Evolutionary conservation across 2,888 invertebrate species (phyloP).

Genomic region (Carcina quercana): DNA sequence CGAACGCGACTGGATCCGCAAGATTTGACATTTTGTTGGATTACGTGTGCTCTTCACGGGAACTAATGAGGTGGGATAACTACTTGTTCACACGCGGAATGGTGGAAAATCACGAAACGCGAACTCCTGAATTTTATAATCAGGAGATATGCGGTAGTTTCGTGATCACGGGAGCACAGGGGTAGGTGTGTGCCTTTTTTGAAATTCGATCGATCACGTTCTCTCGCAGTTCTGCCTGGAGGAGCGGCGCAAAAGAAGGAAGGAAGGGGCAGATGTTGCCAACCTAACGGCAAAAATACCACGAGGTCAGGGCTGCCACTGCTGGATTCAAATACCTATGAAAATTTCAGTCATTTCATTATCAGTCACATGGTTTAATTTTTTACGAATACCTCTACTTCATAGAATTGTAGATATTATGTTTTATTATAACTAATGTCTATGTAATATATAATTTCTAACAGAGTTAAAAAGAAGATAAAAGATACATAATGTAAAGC

Average conservation of each 20-base stretch:
- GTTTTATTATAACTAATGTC: no score
- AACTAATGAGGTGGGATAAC: slow-evolving; percentile 36
- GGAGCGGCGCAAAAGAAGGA: slow-evolving; percentile 72
- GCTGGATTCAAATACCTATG: no score
- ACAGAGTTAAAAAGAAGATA: no score
- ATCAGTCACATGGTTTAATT: no score
- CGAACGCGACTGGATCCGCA: slow-evolving; percentile 87
- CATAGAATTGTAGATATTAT: no score
- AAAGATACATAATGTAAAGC: no score
- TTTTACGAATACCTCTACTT: no score
- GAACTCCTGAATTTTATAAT: slow-evolving; percentile 59
- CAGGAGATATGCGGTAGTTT: slow-evolving; percentile 68
- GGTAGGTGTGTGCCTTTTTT: slow-evolving; percentile 72
- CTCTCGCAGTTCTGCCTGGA: slow-evolving; percentile 64
- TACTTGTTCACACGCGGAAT: slow-evolving; percentile 59
- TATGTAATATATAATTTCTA: no score
- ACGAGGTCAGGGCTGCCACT: slow-evolving; percentile 60
- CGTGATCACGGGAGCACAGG: slow-evolving; percentile 72
- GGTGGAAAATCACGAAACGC: slow-evolving; percentile 64
- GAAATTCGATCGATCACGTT: slow-evolving; percentile 75
- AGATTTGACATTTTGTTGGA: slow-evolving; percentile 67
- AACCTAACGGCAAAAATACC: slow-evolving; percentile 53
- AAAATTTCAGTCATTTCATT: no score
- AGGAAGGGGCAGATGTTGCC: slow-evolving; percentile 67
- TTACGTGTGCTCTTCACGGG: slow-evolving; percentile 48